These are phyloP conservation scores for Brachionus asplanchnoidis DNA, from an alignment of 1,140 invertebrate genomes.

Conservation along the genomic window DNA sequence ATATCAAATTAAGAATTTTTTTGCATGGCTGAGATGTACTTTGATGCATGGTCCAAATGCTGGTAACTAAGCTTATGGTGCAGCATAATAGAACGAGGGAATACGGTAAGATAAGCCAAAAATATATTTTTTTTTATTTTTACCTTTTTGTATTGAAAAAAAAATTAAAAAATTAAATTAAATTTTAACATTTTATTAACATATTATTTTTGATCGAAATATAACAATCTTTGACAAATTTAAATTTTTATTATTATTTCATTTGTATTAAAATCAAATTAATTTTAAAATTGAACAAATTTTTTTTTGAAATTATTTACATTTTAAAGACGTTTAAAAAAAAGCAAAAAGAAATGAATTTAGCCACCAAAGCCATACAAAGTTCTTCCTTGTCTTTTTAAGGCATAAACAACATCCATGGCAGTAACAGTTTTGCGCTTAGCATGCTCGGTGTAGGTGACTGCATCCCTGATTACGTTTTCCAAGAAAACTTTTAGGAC, in stretches of 20 bases:
- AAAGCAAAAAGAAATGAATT: neutral
- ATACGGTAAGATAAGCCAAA: neutral
- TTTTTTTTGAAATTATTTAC: neutral
- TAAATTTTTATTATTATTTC: neutral
- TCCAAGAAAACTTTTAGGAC: constrained; percentile 75
- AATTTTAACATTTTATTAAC: neutral
- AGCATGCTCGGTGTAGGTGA: constrained; percentile 73
- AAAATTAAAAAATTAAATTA: neutral
- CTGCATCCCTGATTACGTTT: constrained; percentile 74
- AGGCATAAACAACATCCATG: constrained; percentile 81
- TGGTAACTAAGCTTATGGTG: no score
- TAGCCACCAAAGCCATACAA: constrained; percentile 60
- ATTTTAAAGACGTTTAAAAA: neutral
- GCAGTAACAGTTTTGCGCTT: constrained; percentile 76
- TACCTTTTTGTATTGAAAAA: neutral
- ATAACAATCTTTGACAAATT: neutral
- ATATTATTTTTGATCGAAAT: neutral
- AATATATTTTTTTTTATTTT: neutral
- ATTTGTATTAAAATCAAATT: neutral
- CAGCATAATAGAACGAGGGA: no score
- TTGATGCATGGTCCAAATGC: no score
- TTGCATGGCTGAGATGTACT: no score
- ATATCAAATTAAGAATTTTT: no score
- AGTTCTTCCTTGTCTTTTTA: constrained; percentile 73
- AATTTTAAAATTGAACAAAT: neutral